These are phyloP conservation scores for Spodoptera litura DNA, from an alignment of 1,140 invertebrate species.

Conservation along the genomic window DNA sequence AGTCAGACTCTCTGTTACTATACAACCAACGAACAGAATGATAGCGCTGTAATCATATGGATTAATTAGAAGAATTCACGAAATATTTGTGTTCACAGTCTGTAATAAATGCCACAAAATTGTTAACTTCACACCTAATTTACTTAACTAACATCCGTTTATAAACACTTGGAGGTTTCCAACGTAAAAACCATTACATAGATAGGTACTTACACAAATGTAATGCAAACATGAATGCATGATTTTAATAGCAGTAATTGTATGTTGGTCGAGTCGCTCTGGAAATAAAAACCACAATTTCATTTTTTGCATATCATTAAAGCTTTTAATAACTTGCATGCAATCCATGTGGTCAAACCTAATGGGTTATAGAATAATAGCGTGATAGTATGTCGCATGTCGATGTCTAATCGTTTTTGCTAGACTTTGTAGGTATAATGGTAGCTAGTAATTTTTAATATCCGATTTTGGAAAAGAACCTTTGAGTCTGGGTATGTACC, in stretches of 20 bases:
- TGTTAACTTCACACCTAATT: background rate
- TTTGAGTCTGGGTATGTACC: conserved; percentile 13
- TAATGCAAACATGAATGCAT: background rate
- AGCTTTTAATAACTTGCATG: conserved; percentile 19
- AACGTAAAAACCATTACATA: too few species aligned
- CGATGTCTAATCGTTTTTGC: conserved; percentile 32
- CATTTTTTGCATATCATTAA: background rate
- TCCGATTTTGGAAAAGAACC: conserved; percentile 30
- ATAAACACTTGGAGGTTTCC: too few species aligned
- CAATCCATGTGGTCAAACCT: conserved; percentile 17
- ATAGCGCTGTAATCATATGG: background rate
- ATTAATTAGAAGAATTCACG: background rate
- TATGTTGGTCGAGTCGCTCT: background rate
- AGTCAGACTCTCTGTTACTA: background rate
- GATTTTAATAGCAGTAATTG: background rate
- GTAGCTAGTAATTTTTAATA: conserved; percentile 22
- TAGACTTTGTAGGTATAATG: conserved; percentile 29
- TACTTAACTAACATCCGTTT: background rate
- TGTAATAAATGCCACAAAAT: background rate
- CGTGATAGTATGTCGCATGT: conserved; percentile 46
- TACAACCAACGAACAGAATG: too few species aligned
- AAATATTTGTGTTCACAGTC: background rate
- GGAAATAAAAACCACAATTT: background rate
- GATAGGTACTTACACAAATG: too few species aligned
- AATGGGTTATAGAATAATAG: conserved; percentile 10